Conservation (phyloP, 2,888 invertebrate species). For the Cephus pygmeus region DNA sequence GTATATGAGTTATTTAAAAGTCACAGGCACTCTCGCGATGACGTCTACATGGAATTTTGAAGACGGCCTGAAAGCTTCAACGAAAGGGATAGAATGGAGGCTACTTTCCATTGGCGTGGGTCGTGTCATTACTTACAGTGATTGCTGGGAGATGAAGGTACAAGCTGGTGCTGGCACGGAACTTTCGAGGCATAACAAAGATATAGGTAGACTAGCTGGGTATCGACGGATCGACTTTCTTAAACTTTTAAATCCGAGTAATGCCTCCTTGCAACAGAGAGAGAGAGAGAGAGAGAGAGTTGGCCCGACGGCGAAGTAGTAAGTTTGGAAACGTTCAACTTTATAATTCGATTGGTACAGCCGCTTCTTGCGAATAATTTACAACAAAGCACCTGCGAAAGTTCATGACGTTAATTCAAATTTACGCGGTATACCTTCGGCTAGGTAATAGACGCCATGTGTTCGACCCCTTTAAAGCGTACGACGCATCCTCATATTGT, state of each 20-base stretch:
- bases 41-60: background rate
- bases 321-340: constrained; percentile 61
- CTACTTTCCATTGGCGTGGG: background rate
- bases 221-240: constrained; percentile 47
- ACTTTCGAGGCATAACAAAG: constrained; percentile 42
- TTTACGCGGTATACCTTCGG: constrained; percentile 40
- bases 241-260: constrained; percentile 58
- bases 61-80: background rate
- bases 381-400: constrained; percentile 46
- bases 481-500: background rate
- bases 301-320: constrained; percentile 43
- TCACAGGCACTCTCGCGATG: background rate
- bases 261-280: constrained; percentile 42
- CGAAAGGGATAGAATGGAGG: background rate
- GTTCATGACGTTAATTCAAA: constrained; percentile 53
- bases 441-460: background rate
- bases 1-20: background rate
- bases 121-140: constrained; percentile 42
- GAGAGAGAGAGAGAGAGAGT: constrained; percentile 17
- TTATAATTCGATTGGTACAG: constrained; percentile 57
- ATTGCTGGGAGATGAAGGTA: constrained; percentile 30
- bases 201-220: constrained; percentile 34
- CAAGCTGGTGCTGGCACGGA: constrained; percentile 19
- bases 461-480: background rate
- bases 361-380: constrained; percentile 42